Base-by-base conservation (phyloP, 2,888 invertebrate genomes). In the Sphecodes monilicornis region DNA sequence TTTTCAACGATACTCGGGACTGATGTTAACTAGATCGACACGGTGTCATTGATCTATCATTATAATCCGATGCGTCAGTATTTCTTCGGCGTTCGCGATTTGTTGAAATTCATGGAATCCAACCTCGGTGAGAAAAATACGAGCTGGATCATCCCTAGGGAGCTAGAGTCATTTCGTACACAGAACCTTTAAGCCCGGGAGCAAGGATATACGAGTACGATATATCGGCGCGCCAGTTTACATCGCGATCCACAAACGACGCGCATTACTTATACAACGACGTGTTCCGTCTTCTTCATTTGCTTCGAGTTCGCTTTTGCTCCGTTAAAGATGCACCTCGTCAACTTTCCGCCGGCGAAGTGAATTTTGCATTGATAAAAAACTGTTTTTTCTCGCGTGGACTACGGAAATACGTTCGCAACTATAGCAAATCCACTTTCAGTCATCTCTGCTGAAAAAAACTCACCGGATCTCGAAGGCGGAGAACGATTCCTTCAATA, bases 251-350 rank as follows among this genome's bases (percentile, higher is more conserved):
- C 68, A 71, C 84, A 85, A 85, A 84, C 85, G 78, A 77, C 50
- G 76, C 57, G 74, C 80, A 77, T 85, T 69, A 77, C 80, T 85
- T 80, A 85, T 85, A 76, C 85, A 84, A 43, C 76, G 70, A 76
- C 64, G 76, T 70, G 86, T 81, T 72, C 85, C 80, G 80, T 86
- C 85, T 85, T 76, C 76, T 78, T 86, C 77, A 85, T 85, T 84
- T 66, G 32, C 73, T 68, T 68, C 74, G 22, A 60, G 60, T 43
- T 80, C 64, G 29, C 70, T n/a, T 72, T 54, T 43, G n/a, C 66
- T 60, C 29, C 41, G 74, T 60, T 60, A 26, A 54, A 77, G 50
- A 57, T 26, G 18, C 64, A 66, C 39, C 22, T 4, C 43, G 29
- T 68, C 57, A 36, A 77, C 69, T 73, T 82, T 46, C 36, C 64